Percentiles rank a stretch among this genome's conserved stretches.
Evolutionary conservation across 92 coral and sea anemone genomes (phyloP).

Genomic region (Umimayanthus chanpuru): DNA sequence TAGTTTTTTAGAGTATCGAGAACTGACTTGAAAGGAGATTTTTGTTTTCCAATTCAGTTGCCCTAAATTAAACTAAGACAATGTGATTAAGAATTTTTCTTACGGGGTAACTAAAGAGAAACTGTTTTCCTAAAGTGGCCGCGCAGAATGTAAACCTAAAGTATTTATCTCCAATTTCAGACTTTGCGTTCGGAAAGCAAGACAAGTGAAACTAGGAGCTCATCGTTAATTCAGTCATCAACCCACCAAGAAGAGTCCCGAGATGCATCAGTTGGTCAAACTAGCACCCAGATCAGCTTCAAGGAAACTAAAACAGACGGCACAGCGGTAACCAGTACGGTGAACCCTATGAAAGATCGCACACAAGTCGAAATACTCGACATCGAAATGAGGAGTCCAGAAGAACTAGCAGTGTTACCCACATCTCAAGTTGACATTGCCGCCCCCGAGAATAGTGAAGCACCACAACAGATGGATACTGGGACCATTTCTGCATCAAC

Average conservation of each 20-base stretch:
- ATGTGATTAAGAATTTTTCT: neutral
- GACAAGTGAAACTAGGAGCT: neutral
- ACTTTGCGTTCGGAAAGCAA: neutral
- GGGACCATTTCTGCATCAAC: neutral
- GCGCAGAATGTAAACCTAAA: neutral
- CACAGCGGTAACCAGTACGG: neutral
- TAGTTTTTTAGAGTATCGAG: too few relatives aligned
- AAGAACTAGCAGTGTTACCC: neutral
- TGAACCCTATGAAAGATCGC: neutral
- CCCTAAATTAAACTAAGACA: too few relatives aligned
- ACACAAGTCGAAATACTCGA: slow-evolving; percentile 3
- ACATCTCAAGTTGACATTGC: neutral
- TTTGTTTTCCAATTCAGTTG: too few relatives aligned
- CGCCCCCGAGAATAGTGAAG: neutral
- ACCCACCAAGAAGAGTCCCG: neutral
- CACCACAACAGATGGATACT: slow-evolving; percentile 9
- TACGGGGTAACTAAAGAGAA: neutral
- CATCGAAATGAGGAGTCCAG: slow-evolving; percentile 32
- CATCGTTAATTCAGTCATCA: neutral
- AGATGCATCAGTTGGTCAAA: neutral
- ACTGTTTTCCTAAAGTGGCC: neutral
- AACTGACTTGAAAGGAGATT: too few relatives aligned
- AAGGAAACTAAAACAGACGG: neutral
- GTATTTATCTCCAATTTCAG: neutral
- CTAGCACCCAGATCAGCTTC: neutral